Evolutionary conservation across 2,113 vertebrate genomes (phyloP), one percentile per base, ranked within the genome.

Genomic region (Carollia perspicillata): DNA sequence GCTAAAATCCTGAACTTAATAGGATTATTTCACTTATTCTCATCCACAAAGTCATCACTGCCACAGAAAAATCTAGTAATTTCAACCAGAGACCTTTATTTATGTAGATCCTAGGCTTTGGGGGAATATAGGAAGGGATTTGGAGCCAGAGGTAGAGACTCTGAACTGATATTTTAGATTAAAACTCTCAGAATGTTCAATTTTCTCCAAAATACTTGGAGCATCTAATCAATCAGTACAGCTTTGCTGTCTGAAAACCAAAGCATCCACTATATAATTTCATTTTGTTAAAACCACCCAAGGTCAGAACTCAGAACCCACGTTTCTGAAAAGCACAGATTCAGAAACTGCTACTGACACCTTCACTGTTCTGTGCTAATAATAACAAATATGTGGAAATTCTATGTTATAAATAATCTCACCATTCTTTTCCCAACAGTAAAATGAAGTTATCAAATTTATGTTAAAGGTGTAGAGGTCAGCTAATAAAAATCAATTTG

Each of bases 151-250:
- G 26, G 12, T 2, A 63, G 26, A 53, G 30, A 83, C 14, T 88
- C 71, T 49, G 72, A 90, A 92, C 33, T 80, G 42, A 74, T 86
- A 92, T 69, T 96, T 90, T 75, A 51, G 40, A 94, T 77, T 84
- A 94, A 95, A 93, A 77, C 6, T 11, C 55, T 85, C 35, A 65
- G 28, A 8, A 69, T 9, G 14, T 88, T 96, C 60, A 60, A 47
- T 93, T 81, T 94, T 74, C 81, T 53, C 65, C 35, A 83, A 55
- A 94, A 81, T 81, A 78, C 40, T 42, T 72, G 35, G 80, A 89
- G 30, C 9, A 88, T 83, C 85, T 93, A 68, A 63, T 42, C 69
- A 77, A 85, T 85, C 20, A 85, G 6, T 44, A 86, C 9, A 94
- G 35, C 37, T 83, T 79, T 78, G 14, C 53, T 84, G 81, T 91